phyloP scores from a whole-genome alignment of 2,113 vertebrate species.

The Prunella himalayana region DNA sequence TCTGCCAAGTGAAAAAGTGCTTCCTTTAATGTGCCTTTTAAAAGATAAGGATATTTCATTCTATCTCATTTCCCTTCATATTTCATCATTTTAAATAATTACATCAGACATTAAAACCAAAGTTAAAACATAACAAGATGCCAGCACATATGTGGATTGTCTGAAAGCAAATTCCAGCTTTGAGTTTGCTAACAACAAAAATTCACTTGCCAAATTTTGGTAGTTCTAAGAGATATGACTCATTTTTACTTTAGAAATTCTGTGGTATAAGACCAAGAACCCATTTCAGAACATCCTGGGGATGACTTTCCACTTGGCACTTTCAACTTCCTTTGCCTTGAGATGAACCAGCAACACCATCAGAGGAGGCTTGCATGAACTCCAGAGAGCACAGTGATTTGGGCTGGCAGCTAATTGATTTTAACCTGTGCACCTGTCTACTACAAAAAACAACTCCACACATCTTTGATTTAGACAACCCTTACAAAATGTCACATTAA shows the following conservation, averaged over 20 bases:
- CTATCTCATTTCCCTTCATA: not conserved
- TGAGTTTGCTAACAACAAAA: not conserved
- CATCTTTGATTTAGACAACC: not conserved
- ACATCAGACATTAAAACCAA: not conserved
- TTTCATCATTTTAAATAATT: not conserved
- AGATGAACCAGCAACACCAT: accelerated
- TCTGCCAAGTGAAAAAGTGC: not conserved
- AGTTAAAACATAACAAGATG: not conserved
- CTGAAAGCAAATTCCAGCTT: not conserved
- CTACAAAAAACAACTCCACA: too few species aligned
- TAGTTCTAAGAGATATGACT: not conserved
- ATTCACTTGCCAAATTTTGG: not conserved
- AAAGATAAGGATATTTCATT: too few species aligned
- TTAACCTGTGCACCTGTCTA: not conserved
- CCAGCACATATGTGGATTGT: not conserved
- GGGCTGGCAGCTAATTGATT: not conserved
- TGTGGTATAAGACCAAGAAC: not conserved
- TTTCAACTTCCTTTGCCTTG: not conserved
- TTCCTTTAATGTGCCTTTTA: too few species aligned
- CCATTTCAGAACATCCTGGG: not conserved
- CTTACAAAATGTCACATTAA: not conserved
- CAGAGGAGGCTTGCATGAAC: not conserved
- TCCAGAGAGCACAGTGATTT: accelerated
- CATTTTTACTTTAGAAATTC: not conserved
- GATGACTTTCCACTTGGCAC: not conserved